Base-by-base conservation (phyloP, 2,113 vertebrate genomes). In the Acrocephalus arundinaceus region DNA sequence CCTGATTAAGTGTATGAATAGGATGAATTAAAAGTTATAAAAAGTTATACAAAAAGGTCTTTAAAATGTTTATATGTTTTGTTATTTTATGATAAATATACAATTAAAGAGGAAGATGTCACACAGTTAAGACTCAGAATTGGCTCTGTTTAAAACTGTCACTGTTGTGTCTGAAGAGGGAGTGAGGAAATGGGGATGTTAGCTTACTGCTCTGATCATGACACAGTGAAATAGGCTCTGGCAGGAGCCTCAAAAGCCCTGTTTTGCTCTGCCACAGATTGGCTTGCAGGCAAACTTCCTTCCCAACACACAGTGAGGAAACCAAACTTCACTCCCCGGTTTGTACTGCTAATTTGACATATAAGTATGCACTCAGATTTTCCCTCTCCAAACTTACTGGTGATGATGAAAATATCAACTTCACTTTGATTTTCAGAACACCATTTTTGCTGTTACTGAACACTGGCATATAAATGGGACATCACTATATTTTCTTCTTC, bases 31-130 rank as follows among this genome's bases (percentile, higher is more conserved):
- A 65, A 85, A 96, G 79, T 87, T 97, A 96, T 25, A 92, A 93
- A 97, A 94, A 93, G 94, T 90, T 96, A 96, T 52, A 93, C 87
- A 94, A 95, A 92, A 88, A 96, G 37, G 41, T 76, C 54, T 80
- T 95, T 85, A 57, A 94, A 95, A 95, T 65, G 92, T 87, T 95
- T 96, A 87, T 96, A 97, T 89, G 91, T 31, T 81, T 95, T 94
- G 90, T 81, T 97, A 97, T 83, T 95, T 95, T 90, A 93, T 57
- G 97, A 98, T 97, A 97, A 97, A 97, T 96, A 97, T 13, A 87
- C 67, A 83, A 65, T 87, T 75, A 51, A 94, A 93, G 85, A 80
- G 16, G 41, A 96, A 92, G 43, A 82, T 74, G 35, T 88, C 68
- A 94, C 76, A 94, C 23, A 86, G 63, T 74, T 75, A 91, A 87